Evolutionary conservation across 2,113 vertebrate genomes (phyloP), one percentile per base, ranked within the genome.

Genomic region (Cyphomyrus plagiostoma): DNA sequence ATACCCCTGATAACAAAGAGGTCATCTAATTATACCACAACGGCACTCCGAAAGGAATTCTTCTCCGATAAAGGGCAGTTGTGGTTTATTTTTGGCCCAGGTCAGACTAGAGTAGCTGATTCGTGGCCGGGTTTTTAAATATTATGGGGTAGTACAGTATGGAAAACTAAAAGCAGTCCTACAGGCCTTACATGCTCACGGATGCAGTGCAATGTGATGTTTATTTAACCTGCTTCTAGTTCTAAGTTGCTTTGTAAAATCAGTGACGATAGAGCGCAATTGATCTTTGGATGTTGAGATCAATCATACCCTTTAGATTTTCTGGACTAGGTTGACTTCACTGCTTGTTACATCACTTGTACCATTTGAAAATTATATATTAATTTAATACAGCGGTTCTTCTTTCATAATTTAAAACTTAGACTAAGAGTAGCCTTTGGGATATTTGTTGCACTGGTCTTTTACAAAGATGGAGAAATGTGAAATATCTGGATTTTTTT

Each of bases 21-120:
- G 89, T 66, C 80, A 88, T 91, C 91, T 92, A 93, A 92, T 91
- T 77, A 90, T 92, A 93, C 53, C 52, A n/a, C 66, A 17, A 45
- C n/a, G 42, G 39, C 62, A n/a, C 46, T 11, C 49, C 19, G 45
- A 23, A 4, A 88, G 83, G 89, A 89, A 90, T 91, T 74, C 52
- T 83, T 83, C 89, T 84, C 89, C 92, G 88, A 90, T 88, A 90
- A 82, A 90, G 90, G 85, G 42, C 88, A 77, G 35, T 88, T 88
- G n/a, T 53, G 45, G 48, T 62, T 52, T 92, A 83, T 90, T 90
- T 92, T 90, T 88, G 87, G 46, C n/a, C 10, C n/a, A 48, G 17
- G 83, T 49, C 11, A 89, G 82, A 39, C 45, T 30, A 4, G 46
- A 89, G 17, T 26, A 8, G 88, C 42, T 62, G 21, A 82, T 84